Percentiles rank a stretch among this genome's conserved stretches.
Conservation (phyloP, 1,140 invertebrate species). For the Olivierus martensii region DNA sequence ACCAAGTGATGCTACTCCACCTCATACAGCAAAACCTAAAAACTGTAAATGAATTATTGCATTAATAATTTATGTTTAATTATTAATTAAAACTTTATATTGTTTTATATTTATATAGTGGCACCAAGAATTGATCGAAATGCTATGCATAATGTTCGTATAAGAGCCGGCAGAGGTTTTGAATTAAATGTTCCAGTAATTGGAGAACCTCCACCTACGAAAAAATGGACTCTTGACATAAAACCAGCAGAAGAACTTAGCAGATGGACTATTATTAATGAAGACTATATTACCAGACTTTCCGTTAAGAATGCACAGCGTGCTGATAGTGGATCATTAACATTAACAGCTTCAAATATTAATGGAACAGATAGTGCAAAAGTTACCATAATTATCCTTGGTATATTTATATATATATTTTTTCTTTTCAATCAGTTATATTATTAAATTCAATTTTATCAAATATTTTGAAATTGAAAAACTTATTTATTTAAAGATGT, state of each 20-base stretch:
- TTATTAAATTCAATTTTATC: too few relatives aligned
- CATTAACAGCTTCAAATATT: constrained; percentile 74
- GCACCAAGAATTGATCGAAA: constrained; percentile 87
- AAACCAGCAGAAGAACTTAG: constrained; percentile 63
- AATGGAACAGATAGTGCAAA: constrained; percentile 80
- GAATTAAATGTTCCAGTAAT: constrained; percentile 85
- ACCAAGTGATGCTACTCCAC: constrained; percentile 73
- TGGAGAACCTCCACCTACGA: constrained; percentile 85
- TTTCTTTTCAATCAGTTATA: constrained; percentile 7
- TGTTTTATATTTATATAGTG: constrained; percentile 43
- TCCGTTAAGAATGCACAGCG: constrained; percentile 76
- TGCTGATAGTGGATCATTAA: constrained; percentile 54
- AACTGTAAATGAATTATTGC: constrained; percentile 46
- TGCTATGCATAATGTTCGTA: constrained; percentile 80
- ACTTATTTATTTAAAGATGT: constrained; percentile 37
- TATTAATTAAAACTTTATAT: not conserved
- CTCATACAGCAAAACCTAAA: constrained; percentile 80
- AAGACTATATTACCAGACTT: constrained; percentile 76
- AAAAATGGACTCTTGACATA: constrained; percentile 80
- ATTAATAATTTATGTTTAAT: too few relatives aligned
- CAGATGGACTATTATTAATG: constrained; percentile 65
- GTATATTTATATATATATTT: constrained; percentile 36
- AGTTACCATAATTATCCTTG: constrained; percentile 67
- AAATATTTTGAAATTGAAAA: too few relatives aligned
- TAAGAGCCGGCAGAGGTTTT: constrained; percentile 82